Base-by-base conservation (phyloP, 1,140 invertebrate genomes). In the Drosophila quadrilineata region DNA sequence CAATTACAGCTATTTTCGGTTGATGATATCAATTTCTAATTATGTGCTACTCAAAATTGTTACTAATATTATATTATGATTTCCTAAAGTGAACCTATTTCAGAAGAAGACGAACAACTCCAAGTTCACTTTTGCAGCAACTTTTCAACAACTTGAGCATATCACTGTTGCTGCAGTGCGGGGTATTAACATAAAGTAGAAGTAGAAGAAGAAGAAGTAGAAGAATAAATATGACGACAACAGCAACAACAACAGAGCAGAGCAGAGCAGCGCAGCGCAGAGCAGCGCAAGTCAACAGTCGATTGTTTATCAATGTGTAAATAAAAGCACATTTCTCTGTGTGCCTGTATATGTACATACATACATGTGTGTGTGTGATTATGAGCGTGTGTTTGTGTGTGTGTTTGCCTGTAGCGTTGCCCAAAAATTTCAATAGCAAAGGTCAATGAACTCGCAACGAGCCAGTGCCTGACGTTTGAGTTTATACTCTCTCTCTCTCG, bases 351-450 rank as follows among this genome's bases (percentile, higher is more conserved):
- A 43, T 43, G 38, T 26, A 26, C 14, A n/a, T 33, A 14, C 28
- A 24, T 56, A 16, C 28, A 35, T 46, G 17, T 31, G 28, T 24
- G 26, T 45, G 46, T 21, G 12, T 4, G 22, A 3, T 2, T 22
- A 0, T 35, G 38, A 43, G 33, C 50, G 48, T 35, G 28, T 63
- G 49, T 70, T 31, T 50, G 45, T 67, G 49, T 71, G 43, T 68
- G 46, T 71, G 40, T 41, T 43, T 53, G 52, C 62, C 40, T 58
- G 60, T 67, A 52, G 65, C 66, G 65, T 73, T 86, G 60, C 84
- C 84, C 82, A 85, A 88, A 85, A 88, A 87, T 88, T 88, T 88
- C 87, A 88, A 88, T 88, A 88, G 87, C 87, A 88, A 88, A 88
- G 87, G 84, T 88, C 77, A 74, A 82, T 87, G 87, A 88, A 88